A percentile compares a stretch with the other conserved stretches of the same genome.
phyloP scores from a whole-genome alignment of 2,888 invertebrate species.

The Dynastes hyllus region DNA sequence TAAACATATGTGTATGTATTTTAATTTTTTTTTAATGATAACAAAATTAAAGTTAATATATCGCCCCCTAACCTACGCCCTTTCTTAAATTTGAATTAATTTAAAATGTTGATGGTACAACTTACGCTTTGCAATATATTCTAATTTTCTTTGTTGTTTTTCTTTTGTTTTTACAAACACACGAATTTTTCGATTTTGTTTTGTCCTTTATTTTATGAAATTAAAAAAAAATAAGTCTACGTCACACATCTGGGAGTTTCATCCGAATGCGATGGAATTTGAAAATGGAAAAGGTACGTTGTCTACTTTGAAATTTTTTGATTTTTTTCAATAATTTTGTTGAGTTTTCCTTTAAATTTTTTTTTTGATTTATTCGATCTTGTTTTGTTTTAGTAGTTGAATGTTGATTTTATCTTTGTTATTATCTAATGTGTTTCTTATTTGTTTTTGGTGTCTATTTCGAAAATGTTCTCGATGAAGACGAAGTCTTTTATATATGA shows the following conservation, averaged over 20 bases:
- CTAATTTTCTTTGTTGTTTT: background rate
- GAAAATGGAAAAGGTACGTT: background rate
- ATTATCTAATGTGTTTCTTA: no score
- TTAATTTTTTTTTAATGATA: background rate
- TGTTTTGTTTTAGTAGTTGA: no score
- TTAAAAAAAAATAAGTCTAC: background rate
- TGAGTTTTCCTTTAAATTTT: background rate
- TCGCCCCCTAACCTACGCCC: background rate
- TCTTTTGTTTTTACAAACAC: background rate
- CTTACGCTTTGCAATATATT: background rate
- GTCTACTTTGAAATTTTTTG: background rate
- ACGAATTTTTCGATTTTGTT: background rate
- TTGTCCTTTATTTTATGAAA: background rate
- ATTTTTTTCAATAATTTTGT: background rate
- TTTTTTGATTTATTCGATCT: background rate
- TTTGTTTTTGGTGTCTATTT: no score
- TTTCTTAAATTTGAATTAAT: background rate
- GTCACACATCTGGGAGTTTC: background rate
- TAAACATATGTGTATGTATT: background rate
- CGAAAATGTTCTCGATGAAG: no score
- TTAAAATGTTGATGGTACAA: constrained; percentile 7
- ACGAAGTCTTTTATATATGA: background rate
- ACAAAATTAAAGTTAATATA: constrained; percentile 9
- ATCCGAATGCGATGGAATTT: background rate
- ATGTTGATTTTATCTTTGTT: no score